Evolutionary conservation across 2,797 vertebrate genomes (phyloP), one percentile per base, ranked within the genome.

Genomic region (Loriculus beryllinus): DNA sequence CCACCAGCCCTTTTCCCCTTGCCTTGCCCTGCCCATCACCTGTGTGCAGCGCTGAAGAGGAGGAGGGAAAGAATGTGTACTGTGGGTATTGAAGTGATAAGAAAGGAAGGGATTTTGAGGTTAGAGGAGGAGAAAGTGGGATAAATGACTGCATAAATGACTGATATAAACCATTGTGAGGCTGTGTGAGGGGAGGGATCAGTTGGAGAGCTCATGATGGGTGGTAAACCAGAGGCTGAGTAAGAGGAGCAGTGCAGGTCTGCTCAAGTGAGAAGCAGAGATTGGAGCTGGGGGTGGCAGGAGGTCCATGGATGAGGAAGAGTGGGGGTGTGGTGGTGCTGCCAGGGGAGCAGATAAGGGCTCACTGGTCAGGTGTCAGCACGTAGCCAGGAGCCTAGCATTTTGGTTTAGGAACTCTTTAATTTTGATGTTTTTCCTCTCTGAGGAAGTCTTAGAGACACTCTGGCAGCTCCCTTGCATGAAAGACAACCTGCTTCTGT

Each of bases 141-240:
- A 28, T 21, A 59, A 49, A 13, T 35, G 0, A 0, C 52, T 68
- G 39, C 4, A 0, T 20, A 49, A 63, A 33, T 37, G 62, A 52
- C 45, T 75, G 48, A 48, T 37, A 40, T 2, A 14, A 51, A 37
- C 2, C 6, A 5, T 5, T 3, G 2, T 35, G n/a, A 37, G 33
- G 20, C 13, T 54, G 21, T 49, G 37, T 5, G 39, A n/a, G 64
- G 51, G 76, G 62, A 59, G 35, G 31, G 19, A 14, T 69, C 0
- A 0, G 17, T 8, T 51, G 64, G 29, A 59, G 16, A 59, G 14
- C 14, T 78, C 21, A 1, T 0, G 9, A 6, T 0, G 4, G 40
- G 33, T 35, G 16, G 18, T 42, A 56, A 10, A 45, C 47, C 28
- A 65, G 42, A 11, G 17, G 28, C 64, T 48, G 57, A 26, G 43